Evolutionary conservation across 1,140 invertebrate species (phyloP).

Genomic region (Hyposmocoma kahamanoa): DNA sequence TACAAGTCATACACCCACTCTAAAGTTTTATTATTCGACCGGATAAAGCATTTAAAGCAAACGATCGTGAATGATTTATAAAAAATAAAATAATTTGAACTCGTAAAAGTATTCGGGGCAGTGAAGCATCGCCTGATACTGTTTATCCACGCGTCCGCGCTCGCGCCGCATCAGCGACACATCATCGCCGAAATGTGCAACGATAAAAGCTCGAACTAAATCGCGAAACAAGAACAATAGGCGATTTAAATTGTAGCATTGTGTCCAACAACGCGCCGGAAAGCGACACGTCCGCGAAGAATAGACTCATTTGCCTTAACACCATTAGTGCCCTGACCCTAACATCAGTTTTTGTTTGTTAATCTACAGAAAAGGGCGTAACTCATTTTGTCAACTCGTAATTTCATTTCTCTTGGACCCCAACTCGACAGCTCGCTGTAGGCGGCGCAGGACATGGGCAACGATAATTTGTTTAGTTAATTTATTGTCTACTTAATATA

Average conservation of each 20-base stretch:
- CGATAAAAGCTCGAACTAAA: slow-evolving; percentile 67
- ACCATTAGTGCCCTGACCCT: slow-evolving; percentile 63
- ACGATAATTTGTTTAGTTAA: slow-evolving; percentile 46
- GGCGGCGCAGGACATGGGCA: slow-evolving; percentile 39
- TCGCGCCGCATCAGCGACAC: too few species aligned
- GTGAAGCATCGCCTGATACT: slow-evolving; percentile 16
- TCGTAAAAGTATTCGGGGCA: slow-evolving; percentile 3
- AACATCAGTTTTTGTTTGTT: slow-evolving; percentile 72
- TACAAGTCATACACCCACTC: too few species aligned
- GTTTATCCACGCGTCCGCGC: not conserved
- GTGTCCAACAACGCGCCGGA: slow-evolving; percentile 38
- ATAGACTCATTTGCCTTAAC: slow-evolving; percentile 71
- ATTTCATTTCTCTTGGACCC: slow-evolving; percentile 67
- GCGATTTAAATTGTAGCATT: slow-evolving; percentile 63
- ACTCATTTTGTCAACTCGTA: slow-evolving; percentile 72
- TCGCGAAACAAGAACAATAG: slow-evolving; percentile 62
- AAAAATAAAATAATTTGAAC: too few species aligned
- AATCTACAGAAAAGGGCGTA: slow-evolving; percentile 71
- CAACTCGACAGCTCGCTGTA: slow-evolving; percentile 20
- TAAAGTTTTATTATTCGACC: too few species aligned
- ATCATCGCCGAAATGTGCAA: slow-evolving; percentile 42
- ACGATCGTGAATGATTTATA: too few species aligned
- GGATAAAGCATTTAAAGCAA: too few species aligned
- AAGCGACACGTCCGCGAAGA: slow-evolving; percentile 48
- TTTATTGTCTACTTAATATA: slow-evolving; percentile 42